Base-by-base conservation (phyloP, 2,797 vertebrate species). In the Avahi laniger region DNA sequence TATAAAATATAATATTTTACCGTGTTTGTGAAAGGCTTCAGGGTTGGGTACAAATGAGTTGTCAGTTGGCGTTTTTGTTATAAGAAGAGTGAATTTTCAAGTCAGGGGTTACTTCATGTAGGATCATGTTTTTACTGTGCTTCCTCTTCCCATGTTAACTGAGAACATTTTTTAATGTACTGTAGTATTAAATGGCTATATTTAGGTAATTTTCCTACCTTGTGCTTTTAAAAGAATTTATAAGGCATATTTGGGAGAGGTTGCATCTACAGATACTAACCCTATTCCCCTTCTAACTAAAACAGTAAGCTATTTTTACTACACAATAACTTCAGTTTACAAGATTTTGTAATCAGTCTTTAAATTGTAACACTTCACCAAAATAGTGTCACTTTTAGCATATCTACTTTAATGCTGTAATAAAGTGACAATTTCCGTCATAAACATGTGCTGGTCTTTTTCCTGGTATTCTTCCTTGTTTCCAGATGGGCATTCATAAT, bases 21-120 rank as follows among this genome's bases (percentile, higher is more conserved):
- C 26, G 41, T 59, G 33, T 83, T 73, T 87, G 18, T 80, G 59
- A 90, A 95, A 79, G 41, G 13, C 54, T 87, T 80, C 41, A 30
- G 75, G 26, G 5, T 73, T 93, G 24, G 38, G 12, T 93, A 35
- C 30, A 75, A 69, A 82, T 73, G 80, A 91, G 10, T 83, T 85
- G 65, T 43, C 69, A 54, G 1, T 86, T 95, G 35, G 70, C 50
- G 8, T 94, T 70, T 96, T n/a, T 70, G 30, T 86, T 88, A 15
- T 33, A 63, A 84, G n/a, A 89, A 41, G 48, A 76, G 26, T 94
- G 38, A 38, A 41, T 73, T 95, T 96, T 93, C 50, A 92, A 61
- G 69, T 93, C 63, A 93, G 46, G 65, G 43, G 2, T 90, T 90
- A 65, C 54, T 95, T 90, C 96, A 88, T 97, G 12, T 95, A 88